Evolutionary conservation across 1,140 invertebrate species (phyloP).

Genomic region (Drosophila navojoa): DNA sequence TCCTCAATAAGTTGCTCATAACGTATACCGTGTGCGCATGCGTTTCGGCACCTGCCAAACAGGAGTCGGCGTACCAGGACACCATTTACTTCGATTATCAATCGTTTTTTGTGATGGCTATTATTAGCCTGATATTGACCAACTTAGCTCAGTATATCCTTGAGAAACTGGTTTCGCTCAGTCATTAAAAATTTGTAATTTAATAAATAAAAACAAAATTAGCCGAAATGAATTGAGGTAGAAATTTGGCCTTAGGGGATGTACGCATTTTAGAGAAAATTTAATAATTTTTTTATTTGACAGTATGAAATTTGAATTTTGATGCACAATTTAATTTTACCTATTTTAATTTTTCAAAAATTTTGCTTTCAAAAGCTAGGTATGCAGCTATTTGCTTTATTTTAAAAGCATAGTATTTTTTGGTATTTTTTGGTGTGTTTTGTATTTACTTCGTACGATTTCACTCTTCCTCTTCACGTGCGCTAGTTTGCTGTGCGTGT

Average conservation of each 20-base stretch:
- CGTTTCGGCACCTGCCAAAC: constrained; percentile 10
- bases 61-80: constrained; percentile 15
- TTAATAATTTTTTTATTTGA: too few relatives aligned
- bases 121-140: background rate
- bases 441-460: constrained; percentile 12
- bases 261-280: too few relatives aligned
- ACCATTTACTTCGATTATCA: background rate
- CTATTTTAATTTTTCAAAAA: too few relatives aligned
- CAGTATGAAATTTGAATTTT: too few relatives aligned
- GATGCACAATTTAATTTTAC: too few relatives aligned
- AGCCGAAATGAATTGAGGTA: too few relatives aligned
- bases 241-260: too few relatives aligned
- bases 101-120: background rate
- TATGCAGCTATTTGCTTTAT: background rate
- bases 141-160: constrained; percentile 26
- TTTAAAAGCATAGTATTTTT: constrained; percentile 8
- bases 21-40: constrained; percentile 2
- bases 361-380: background rate
- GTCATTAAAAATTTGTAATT: background rate
- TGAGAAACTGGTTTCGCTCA: background rate
- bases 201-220: background rate
- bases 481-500: constrained; percentile 53
- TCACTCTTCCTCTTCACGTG: constrained; percentile 29
- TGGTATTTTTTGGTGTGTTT: constrained; percentile 31
- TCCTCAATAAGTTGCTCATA: constrained; percentile 30